A percentile compares a stretch with the other conserved stretches of the same genome.
Evolutionary conservation across 1,140 invertebrate species (phyloP).

Genomic region (Bombus soroeensis): DNA sequence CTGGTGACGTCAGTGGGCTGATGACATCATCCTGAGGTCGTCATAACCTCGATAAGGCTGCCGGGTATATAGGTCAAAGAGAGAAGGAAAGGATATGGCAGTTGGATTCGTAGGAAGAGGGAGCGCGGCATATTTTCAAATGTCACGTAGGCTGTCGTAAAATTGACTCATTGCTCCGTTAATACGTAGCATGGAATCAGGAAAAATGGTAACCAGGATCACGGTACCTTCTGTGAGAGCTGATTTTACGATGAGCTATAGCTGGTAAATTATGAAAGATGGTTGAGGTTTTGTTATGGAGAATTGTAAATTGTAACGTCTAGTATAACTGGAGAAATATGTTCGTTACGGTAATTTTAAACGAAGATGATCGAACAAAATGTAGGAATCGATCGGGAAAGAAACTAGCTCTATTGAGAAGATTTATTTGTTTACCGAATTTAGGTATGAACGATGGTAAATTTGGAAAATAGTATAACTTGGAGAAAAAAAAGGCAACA

Average conservation of each 20-base stretch:
- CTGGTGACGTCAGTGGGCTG: constrained; percentile 64
- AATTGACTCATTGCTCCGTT: constrained; percentile 30
- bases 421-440: neutral
- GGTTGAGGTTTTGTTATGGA: neutral
- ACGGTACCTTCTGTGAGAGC: neutral
- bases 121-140: constrained; percentile 30
- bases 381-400: neutral
- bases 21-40: constrained; percentile 72
- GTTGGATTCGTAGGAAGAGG: neutral
- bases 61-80: constrained; percentile 55
- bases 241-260: neutral
- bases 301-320: neutral
- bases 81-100: constrained; percentile 19
- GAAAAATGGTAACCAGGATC: neutral
- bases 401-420: neutral
- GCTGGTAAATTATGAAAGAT: neutral
- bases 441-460: neutral
- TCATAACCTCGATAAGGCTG: constrained; percentile 57
- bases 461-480: neutral
- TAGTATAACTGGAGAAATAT: neutral
- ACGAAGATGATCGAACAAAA: no score
- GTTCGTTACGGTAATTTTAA: no score
- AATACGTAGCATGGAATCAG: neutral
- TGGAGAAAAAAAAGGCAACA: no score
- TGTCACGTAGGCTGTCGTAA: constrained; percentile 32